Conservation (phyloP, 2,113 vertebrate species). For the Craseonycteris thonglongyai region DNA sequence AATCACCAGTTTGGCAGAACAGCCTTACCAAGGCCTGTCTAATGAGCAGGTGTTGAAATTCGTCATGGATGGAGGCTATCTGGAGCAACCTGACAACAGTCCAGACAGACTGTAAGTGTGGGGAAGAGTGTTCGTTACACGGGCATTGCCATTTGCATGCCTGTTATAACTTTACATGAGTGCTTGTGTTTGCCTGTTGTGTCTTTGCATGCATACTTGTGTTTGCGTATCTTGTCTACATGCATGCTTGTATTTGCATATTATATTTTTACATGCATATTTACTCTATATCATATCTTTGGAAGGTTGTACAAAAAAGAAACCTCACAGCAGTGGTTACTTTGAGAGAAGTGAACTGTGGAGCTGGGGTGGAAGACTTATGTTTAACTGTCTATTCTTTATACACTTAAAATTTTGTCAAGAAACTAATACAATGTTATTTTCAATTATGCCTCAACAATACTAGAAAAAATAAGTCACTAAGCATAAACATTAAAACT, state of each 20-base stretch:
- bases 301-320: not conserved
- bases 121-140: not conserved
- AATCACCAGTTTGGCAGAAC: slow-evolving; percentile 94
- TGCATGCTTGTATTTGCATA: not conserved
- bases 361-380: not conserved
- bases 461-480: not conserved
- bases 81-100: slow-evolving; percentile 94
- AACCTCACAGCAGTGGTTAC: not conserved
- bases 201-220: not conserved
- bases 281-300: not conserved
- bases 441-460: not conserved
- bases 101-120: slow-evolving; percentile 92
- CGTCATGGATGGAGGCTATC: slow-evolving; percentile 96
- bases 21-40: slow-evolving; percentile 97
- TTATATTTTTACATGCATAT: not conserved
- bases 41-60: slow-evolving; percentile 98
- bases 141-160: fast-evolving
- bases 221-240: not conserved
- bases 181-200: too few species aligned
- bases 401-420: not conserved
- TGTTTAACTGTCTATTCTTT: not conserved
- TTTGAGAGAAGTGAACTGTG: not conserved
- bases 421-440: not conserved
- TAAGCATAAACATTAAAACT: not conserved
- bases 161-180: not conserved